phyloP scores from a whole-genome alignment of 2,113 vertebrate genomes.

The Neoarius graeffei region DNA sequence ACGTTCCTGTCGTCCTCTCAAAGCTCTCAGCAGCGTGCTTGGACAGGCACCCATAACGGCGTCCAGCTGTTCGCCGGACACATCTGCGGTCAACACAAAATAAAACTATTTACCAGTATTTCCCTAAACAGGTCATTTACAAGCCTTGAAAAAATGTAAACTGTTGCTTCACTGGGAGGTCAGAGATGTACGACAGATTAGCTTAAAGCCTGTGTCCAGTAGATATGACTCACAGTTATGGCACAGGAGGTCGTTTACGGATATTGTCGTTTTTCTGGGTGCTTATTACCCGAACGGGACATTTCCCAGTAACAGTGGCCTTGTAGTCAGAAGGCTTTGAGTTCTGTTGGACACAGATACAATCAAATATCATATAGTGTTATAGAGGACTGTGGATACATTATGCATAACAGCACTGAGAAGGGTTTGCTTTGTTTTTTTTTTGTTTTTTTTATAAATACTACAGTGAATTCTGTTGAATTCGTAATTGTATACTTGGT shows the following conservation, averaged over 20 bases:
- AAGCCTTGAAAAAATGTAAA: conserved; percentile 36
- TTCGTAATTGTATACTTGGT: not conserved
- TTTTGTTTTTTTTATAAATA: too few species aligned
- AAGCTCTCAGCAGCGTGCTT: conserved; percentile 19
- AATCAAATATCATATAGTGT: not conserved
- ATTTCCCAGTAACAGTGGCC: not conserved
- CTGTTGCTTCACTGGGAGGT: not conserved
- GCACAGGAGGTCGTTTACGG: not conserved
- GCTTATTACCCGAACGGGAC: not conserved
- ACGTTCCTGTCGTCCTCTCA: not conserved
- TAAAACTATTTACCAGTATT: conserved; percentile 34
- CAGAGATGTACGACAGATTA: not conserved
- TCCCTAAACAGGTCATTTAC: conserved; percentile 30
- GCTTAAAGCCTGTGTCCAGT: not conserved
- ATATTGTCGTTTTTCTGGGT: not conserved
- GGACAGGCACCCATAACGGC: conserved; percentile 20
- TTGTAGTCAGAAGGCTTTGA: not conserved
- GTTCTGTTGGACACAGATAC: not conserved
- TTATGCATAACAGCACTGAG: not conserved
- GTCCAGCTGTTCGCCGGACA: conserved; percentile 27
- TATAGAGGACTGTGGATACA: not conserved
- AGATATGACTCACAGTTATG: conserved; percentile 4
- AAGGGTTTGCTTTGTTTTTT: not conserved
- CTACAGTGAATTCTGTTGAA: not conserved
- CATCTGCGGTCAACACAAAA: conserved; percentile 31